Evolutionary conservation across 2,797 vertebrate genomes (phyloP).

Genomic region (Malurus splendens): DNA sequence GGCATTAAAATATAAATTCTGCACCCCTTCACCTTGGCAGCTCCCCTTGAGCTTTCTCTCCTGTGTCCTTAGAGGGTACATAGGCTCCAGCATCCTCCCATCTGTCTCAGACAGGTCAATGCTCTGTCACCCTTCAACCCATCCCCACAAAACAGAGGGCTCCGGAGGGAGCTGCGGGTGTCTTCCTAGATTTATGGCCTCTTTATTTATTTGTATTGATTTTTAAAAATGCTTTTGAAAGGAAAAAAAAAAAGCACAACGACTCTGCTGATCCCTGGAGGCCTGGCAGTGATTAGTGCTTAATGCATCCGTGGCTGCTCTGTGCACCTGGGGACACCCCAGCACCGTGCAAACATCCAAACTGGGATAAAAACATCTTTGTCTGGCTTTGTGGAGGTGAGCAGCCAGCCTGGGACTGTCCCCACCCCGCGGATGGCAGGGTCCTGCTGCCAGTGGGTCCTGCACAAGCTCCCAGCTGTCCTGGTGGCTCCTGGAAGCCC

Average conservation of each 20-base stretch:
- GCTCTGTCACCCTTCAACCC: conserved; percentile 13
- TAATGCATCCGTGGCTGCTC: background rate
- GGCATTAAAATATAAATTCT: background rate
- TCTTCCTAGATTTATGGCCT: conserved; percentile 51
- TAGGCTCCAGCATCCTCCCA: conserved; percentile 30
- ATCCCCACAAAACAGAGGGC: background rate
- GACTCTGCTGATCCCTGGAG: background rate
- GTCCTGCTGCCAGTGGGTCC: background rate
- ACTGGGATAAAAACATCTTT: background rate
- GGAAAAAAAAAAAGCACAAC: background rate
- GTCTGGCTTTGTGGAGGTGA: background rate
- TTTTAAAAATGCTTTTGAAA: conserved; percentile 8
- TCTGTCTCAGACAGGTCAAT: conserved; percentile 34
- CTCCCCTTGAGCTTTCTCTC: background rate
- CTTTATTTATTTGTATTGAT: conserved; percentile 38
- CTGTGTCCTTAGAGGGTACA: conserved; percentile 19
- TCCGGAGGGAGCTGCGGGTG: background rate
- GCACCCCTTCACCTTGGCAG: background rate
- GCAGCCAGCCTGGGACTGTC: background rate
- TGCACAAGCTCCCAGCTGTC: background rate
- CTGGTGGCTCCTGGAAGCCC: background rate
- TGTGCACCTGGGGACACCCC: background rate
- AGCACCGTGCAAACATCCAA: background rate
- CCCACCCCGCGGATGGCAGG: background rate
- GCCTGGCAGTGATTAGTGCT: background rate